Conservation (phyloP, 2,113 vertebrate genomes). For the Hirundichthys speculiger region DNA sequence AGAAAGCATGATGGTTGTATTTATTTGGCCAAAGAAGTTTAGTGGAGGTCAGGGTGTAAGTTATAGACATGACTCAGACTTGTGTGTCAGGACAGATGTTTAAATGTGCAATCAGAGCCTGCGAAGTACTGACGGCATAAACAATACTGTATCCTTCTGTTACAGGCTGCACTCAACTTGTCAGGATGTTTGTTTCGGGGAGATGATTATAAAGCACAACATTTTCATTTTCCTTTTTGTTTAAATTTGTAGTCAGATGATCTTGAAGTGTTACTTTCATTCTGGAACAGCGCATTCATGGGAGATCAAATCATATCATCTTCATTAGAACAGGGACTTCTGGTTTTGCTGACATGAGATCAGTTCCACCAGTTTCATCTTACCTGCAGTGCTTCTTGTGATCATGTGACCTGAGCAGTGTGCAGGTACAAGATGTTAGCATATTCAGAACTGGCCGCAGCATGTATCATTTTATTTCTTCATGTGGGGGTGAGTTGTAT, state of each 20-base stretch:
- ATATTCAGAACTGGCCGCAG: slow-evolving; percentile 15
- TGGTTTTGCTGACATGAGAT: slow-evolving; percentile 4
- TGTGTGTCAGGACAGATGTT: neutral
- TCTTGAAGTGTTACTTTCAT: too few species aligned
- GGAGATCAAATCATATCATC: slow-evolving; percentile 35
- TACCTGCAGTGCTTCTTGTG: slow-evolving; percentile 17
- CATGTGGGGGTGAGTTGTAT: slow-evolving; percentile 32
- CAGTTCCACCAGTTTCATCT: neutral
- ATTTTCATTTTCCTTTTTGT: neutral
- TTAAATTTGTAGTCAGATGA: neutral
- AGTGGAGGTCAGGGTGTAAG: neutral
- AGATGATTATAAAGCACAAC: neutral
- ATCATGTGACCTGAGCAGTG: slow-evolving; percentile 30
- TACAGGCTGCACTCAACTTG: slow-evolving; percentile 16
- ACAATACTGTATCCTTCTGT: too few species aligned
- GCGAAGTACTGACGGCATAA: slow-evolving; percentile 12
- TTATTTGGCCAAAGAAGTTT: slow-evolving; percentile 51
- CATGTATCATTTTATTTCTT: slow-evolving; percentile 24
- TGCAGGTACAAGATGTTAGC: slow-evolving; percentile 24
- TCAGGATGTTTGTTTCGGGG: slow-evolving; percentile 19
- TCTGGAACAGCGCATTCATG: slow-evolving; percentile 4
- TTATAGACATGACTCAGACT: neutral
- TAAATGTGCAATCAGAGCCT: slow-evolving; percentile 53
- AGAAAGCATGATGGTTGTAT: neutral
- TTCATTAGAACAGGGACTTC: neutral